These are phyloP conservation scores for Pelecanoides urinatrix DNA, from an alignment of 2,113 vertebrate species.

Conservation along the genomic window DNA sequence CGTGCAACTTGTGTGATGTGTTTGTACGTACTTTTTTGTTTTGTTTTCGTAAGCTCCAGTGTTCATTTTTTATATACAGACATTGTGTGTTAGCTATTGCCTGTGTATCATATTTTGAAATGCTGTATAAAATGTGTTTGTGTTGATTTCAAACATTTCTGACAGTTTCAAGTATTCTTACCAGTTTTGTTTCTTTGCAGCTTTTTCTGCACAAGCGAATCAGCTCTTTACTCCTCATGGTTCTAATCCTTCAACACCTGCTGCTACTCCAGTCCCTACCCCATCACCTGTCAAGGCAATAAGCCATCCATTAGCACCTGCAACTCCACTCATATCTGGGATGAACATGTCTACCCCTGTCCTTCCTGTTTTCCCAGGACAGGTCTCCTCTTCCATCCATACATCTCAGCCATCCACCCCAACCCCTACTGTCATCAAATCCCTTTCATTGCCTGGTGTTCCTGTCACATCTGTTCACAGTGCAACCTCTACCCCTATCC, in stretches of 20 bases:
- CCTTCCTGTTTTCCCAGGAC: conserved; percentile 74
- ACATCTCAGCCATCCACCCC: conserved; percentile 67
- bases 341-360: conserved; percentile 66
- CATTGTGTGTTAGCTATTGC: conserved; percentile 23
- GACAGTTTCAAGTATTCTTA: conserved; percentile 67
- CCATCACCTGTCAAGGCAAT: conserved; percentile 79
- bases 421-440: conserved; percentile 75
- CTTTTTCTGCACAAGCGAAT: conserved; percentile 85
- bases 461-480: conserved; percentile 63
- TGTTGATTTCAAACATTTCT: conserved; percentile 57
- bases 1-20: background rate
- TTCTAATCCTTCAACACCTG: conserved; percentile 81
- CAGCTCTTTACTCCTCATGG: conserved; percentile 88
- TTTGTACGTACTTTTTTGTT: background rate
- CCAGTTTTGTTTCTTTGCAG: conserved; percentile 73
- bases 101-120: conserved; percentile 35
- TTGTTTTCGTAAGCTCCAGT: background rate
- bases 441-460: conserved; percentile 59
- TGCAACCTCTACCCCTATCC: conserved; percentile 78
- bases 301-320: conserved; percentile 72
- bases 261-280: conserved; percentile 78
- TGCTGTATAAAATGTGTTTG: conserved; percentile 45
- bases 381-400: conserved; percentile 66
- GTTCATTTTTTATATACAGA: conserved; percentile 9
- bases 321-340: conserved; percentile 63